A percentile compares a stretch with the other conserved stretches of the same genome.
These are phyloP conservation scores for Ursus arctos DNA, from an alignment of 2,113 vertebrate genomes.

Conservation along the genomic window DNA sequence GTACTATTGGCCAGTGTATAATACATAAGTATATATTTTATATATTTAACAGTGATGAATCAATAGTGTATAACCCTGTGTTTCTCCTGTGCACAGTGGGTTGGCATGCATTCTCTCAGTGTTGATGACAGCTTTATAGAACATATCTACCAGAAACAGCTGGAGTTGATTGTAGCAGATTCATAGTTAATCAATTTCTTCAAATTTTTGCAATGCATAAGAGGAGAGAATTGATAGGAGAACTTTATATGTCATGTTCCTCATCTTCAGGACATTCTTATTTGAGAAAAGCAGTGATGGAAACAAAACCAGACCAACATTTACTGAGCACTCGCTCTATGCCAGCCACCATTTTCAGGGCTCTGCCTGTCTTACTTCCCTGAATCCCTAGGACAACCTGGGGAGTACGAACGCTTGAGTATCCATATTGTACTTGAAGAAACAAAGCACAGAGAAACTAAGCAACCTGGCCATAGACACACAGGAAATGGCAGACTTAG, in stretches of 20 bases:
- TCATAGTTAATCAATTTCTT: background rate
- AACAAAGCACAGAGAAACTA: background rate
- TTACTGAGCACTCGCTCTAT: background rate
- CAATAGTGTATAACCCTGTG: background rate
- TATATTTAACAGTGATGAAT: background rate
- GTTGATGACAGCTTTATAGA: background rate
- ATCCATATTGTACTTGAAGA: background rate
- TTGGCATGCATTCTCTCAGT: background rate
- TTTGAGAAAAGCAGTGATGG: background rate
- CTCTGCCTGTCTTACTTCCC: background rate
- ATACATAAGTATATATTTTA: background rate
- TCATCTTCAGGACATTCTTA: background rate
- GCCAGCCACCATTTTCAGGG: background rate
- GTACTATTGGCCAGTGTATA: background rate
- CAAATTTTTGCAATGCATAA: background rate
- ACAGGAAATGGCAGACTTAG: background rate
- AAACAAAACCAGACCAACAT: background rate
- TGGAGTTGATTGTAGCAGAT: background rate
- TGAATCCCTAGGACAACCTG: background rate
- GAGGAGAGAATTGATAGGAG: background rate
- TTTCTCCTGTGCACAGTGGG: background rate
- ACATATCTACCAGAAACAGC: background rate
- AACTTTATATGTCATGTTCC: background rate
- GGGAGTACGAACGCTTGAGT: background rate
- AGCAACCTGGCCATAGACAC: background rate